Percentiles rank a stretch among this genome's conserved stretches.
Evolutionary conservation across 2,888 invertebrate species (phyloP).

Genomic region (Myopa testacea): DNA sequence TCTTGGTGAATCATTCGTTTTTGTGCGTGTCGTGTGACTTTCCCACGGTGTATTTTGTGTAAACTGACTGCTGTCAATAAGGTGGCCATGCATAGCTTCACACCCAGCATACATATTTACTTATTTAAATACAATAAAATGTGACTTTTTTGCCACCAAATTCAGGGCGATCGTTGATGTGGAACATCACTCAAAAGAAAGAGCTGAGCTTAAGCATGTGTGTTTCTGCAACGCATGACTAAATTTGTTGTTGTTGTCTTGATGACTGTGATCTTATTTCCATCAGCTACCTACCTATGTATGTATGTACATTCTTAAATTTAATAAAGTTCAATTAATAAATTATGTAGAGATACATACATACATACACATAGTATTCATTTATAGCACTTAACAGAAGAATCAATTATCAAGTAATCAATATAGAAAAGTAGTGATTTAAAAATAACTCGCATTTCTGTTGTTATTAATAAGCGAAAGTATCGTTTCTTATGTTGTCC

Average conservation of each 20-base stretch:
- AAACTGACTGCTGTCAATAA: background rate
- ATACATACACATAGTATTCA: too few species aligned
- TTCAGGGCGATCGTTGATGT: conserved; percentile 26
- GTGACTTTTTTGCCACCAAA: background rate
- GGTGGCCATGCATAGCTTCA: conserved; percentile 9
- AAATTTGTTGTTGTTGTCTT: conserved; percentile 22
- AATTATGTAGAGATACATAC: too few species aligned
- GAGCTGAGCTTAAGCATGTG: background rate
- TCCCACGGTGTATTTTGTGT: too few species aligned
- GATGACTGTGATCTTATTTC: background rate
- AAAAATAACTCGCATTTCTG: too few species aligned
- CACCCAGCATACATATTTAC: background rate
- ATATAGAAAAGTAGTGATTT: too few species aligned
- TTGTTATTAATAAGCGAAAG: too few species aligned
- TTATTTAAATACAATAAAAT: background rate
- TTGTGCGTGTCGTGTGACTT: too few species aligned
- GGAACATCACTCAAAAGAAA: conserved; percentile 23
- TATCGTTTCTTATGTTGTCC: too few species aligned
- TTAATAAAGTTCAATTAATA: too few species aligned
- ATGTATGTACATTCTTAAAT: background rate
- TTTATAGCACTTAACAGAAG: too few species aligned
- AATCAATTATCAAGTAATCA: too few species aligned
- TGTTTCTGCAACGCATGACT: conserved; percentile 27
- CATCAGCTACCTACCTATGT: conserved; percentile 5
- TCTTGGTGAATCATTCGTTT: too few species aligned